Base-by-base conservation (phyloP, 2,888 invertebrate genomes). In the Andrena praecox region DNA sequence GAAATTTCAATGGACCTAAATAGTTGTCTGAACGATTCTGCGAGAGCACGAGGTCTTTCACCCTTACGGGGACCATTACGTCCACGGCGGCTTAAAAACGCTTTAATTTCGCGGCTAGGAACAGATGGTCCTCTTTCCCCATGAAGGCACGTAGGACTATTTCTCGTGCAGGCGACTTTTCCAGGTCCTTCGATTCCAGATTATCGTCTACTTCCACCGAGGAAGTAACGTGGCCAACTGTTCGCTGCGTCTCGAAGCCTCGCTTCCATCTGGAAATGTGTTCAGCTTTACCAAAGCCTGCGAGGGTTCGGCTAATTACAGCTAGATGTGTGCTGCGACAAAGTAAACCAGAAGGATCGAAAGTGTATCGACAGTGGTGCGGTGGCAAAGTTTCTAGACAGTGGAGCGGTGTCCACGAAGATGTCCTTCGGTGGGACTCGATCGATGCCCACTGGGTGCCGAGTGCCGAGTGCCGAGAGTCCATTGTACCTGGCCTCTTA, bases 21-120 rank as follows among this genome's bases (percentile, higher is more conserved):
- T 20, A 67, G 54, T 31, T 33, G 73, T n/a, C 70, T 68, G 27
- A 56, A 27, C 75, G 77, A 82, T 80, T 85, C 80, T 85, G 85
- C 85, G 63, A 66, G 66, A 63, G 69, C 77, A 83, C 83, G 75
- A 54, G 72, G 74, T 80, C 69, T 72, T 82, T 73, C 77, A 52
- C 78, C 67, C 79, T 77, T 83, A 42, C 1, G 48, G 33, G n/a
- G 27, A 60, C 67, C 35, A 59, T 76, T 80, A 72, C 70, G 63
- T 29, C 56, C 60, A 73, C 48, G 52, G 48, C 77, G 74, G 87
- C 85, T 87, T 87, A 85, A 87, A 87, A 87, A 87, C 82, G 83
- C 62, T 83, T 87, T 74, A 83, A 74, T 68, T 74, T 67, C 33
- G 77, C 78, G 85, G 85, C 82, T 85, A 85, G 85, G 87, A 87